These are phyloP conservation scores for Pandion haliaetus DNA, from an alignment of 2,113 vertebrate species.

Conservation along the genomic window DNA sequence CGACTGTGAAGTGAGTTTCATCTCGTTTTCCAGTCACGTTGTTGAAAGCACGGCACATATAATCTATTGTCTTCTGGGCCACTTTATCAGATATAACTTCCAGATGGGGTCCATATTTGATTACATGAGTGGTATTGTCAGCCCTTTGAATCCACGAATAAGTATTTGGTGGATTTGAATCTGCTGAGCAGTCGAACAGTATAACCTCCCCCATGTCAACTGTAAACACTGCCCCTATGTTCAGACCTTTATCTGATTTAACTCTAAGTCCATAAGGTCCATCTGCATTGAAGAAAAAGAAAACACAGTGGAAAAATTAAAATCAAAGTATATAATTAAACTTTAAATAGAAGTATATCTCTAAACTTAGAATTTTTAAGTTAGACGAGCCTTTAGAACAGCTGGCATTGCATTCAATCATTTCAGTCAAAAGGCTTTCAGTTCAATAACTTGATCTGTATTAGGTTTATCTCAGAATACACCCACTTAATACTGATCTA, in stretches of 20 bases:
- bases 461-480: background rate
- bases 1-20: slow-evolving; percentile 87
- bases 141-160: slow-evolving; percentile 88
- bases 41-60: slow-evolving; percentile 90
- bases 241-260: slow-evolving; percentile 86
- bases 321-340: background rate
- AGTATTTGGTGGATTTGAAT: slow-evolving; percentile 93
- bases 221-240: slow-evolving; percentile 87
- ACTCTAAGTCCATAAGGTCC: slow-evolving; percentile 93
- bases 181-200: slow-evolving; percentile 90
- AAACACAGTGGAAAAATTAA: background rate
- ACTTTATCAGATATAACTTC: slow-evolving; percentile 80
- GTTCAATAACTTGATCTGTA: background rate
- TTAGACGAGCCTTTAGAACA: background rate
- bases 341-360: background rate
- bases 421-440: background rate
- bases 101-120: slow-evolving; percentile 84
- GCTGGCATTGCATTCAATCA: background rate
- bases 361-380: background rate
- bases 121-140: slow-evolving; percentile 80
- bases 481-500: background rate
- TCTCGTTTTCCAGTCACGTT: slow-evolving; percentile 86
- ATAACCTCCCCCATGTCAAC: slow-evolving; percentile 86
- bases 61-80: slow-evolving; percentile 81
- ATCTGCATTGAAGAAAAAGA: slow-evolving; percentile 73